phyloP scores from a whole-genome alignment of 2,888 invertebrate genomes.

The Noctua janthina region DNA sequence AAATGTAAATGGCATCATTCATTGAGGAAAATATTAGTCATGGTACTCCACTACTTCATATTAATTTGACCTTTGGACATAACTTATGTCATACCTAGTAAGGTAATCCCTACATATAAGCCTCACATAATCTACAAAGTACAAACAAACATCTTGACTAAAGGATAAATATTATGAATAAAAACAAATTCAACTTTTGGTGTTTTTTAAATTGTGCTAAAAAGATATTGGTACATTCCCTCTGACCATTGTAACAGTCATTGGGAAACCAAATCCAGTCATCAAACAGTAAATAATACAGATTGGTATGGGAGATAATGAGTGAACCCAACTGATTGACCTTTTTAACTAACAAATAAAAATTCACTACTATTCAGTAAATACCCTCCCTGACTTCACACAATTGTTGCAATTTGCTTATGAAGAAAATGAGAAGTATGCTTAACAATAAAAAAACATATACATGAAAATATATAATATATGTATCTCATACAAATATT shows the following conservation, averaged over 20 bases:
- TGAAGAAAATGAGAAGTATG: too few relatives aligned
- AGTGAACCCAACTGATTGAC: too few relatives aligned
- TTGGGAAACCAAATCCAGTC: too few relatives aligned
- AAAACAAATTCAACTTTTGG: background rate
- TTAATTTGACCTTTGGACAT: slow-evolving; percentile 8
- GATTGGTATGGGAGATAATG: too few relatives aligned
- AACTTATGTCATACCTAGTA: background rate
- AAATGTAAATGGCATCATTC: slow-evolving; percentile 13
- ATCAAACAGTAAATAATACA: too few relatives aligned
- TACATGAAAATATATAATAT: too few relatives aligned
- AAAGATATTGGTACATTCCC: background rate
- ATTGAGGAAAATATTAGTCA: slow-evolving; percentile 38
- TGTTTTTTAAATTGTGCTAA: background rate
- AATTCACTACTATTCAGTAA: background rate
- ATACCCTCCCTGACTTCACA: too few relatives aligned
- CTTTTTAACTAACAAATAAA: background rate
- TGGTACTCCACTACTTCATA: too few relatives aligned
- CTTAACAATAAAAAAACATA: too few relatives aligned
- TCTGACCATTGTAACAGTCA: too few relatives aligned
- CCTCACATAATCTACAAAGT: background rate
- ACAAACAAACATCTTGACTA: background rate
- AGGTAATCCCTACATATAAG: background rate
- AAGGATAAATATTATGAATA: background rate
- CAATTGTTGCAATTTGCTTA: too few relatives aligned
- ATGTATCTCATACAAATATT: too few relatives aligned